A percentile compares a stretch with the other conserved stretches of the same genome.
These are phyloP conservation scores for Micropoecilia bifurca DNA, from an alignment of 2,797 vertebrate genomes.

Conservation along the genomic window DNA sequence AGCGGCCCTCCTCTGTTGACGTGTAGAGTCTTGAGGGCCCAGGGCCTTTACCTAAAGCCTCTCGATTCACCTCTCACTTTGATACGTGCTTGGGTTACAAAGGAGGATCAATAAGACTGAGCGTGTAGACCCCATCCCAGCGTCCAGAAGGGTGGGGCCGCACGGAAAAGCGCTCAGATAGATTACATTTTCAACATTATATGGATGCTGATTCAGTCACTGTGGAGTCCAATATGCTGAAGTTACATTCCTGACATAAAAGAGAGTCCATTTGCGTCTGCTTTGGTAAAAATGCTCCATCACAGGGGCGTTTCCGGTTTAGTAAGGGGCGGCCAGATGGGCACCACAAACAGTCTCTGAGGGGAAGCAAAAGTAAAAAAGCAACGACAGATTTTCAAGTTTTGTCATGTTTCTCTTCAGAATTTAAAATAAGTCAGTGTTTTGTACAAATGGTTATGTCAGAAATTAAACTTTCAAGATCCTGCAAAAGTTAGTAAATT, in stretches of 20 bases:
- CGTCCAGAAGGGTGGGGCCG: slow-evolving; percentile 36
- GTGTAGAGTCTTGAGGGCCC: slow-evolving; percentile 58
- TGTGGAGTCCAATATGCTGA: not conserved
- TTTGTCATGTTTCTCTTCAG: not conserved
- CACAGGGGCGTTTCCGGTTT: not conserved
- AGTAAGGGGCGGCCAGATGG: not conserved
- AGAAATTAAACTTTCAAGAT: not conserved
- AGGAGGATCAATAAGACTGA: slow-evolving; percentile 44
- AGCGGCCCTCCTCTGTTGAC: slow-evolving; percentile 57
- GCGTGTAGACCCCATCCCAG: slow-evolving; percentile 26
- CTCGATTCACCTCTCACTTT: slow-evolving; percentile 62
- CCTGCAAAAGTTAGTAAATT: not conserved
- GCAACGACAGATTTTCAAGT: not conserved
- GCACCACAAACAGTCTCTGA: not conserved
- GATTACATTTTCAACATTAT: slow-evolving; percentile 16
- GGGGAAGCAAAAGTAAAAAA: not conserved
- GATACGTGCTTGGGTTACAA: slow-evolving; percentile 66
- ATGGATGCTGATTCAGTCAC: slow-evolving; percentile 19
- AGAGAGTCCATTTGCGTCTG: not conserved
- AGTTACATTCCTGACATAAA: not conserved
- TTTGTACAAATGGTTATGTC: not conserved
- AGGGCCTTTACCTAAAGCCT: slow-evolving; percentile 59
- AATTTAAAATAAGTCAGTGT: not conserved
- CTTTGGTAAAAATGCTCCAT: not conserved
- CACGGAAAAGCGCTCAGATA: slow-evolving; percentile 50